Evolutionary conservation across 1,140 invertebrate genomes (phyloP), one percentile per base, ranked within the genome.

Genomic region (Rhizoglyphus robini): DNA sequence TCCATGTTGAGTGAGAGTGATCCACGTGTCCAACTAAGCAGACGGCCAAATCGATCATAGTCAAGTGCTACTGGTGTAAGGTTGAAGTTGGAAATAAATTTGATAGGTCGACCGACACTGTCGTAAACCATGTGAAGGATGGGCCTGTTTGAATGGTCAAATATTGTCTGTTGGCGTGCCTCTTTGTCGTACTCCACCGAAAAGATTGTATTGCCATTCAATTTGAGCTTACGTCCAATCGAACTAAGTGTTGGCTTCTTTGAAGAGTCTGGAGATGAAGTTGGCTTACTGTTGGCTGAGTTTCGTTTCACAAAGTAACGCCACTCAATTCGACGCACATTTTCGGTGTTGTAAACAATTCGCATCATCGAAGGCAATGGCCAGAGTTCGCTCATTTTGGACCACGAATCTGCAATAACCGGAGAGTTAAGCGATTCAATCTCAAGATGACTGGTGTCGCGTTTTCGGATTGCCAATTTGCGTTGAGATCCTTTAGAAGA

Each of bases 271-370:
- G 58, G n/a, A n/a, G 13, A 27, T n/a, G 8, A 15, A 8, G 58
- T n/a, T 34, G 27, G 27, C 63, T 72, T 72, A 11, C 72, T 71
- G 63, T 73, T 73, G 13, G 27, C n/a, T 4, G 58, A 60, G 29
- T 60, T 60, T n/a, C 58, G 15, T 25, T 73, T 71, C 57, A 77
- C 69, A 67, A 76, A 77, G 67, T 95, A 96, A 41, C 90, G 81
- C 93, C 93, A 97, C 77, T 97, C 93, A 68, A 96, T 90, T 68
- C 90, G 81, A 73, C 96, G 96, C 0, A 91, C 87, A 27, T 94
- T 76, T 72, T 94, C 90, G 0, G 88, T 88, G 18, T 86, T 87
- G 30, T 93, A 84, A 75, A 91, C 88, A 0, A 86, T 89, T 69
- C 85, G 83, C 74, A 93, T 88, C 73, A 90, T 90, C 1, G 88